Evolutionary conservation across 2,113 vertebrate genomes (phyloP).

Genomic region (Sakesphorus luctuosus): DNA sequence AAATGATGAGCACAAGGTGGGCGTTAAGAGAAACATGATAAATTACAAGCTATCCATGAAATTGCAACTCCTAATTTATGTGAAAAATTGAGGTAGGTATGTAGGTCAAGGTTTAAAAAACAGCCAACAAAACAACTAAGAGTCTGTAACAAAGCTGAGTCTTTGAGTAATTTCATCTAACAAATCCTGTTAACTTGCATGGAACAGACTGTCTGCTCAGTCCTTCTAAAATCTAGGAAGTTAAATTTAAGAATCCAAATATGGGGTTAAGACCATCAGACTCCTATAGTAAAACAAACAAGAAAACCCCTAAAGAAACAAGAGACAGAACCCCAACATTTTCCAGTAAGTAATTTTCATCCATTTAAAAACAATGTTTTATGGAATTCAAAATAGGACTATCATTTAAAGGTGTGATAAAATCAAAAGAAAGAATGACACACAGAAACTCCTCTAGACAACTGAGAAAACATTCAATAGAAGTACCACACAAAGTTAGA

Average conservation of each 20-base stretch:
- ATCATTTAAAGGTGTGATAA: background rate
- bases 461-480: background rate
- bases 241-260: background rate
- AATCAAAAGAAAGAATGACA: background rate
- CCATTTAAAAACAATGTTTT: background rate
- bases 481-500: background rate
- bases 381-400: background rate
- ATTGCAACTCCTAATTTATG: background rate
- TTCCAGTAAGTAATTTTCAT: background rate
- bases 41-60: background rate
- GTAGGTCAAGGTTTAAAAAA: background rate
- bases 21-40: background rate
- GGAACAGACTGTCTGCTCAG: background rate
- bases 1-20: background rate
- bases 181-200: background rate
- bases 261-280: background rate
- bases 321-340: background rate
- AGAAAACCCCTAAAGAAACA: accelerated
- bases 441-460: background rate
- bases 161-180: background rate
- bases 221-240: background rate
- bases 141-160: background rate
- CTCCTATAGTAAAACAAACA: background rate
- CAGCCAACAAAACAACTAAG: background rate
- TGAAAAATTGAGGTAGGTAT: background rate